Conservation (phyloP, 2,797 vertebrate species). For the Coilia nasus region DNA sequence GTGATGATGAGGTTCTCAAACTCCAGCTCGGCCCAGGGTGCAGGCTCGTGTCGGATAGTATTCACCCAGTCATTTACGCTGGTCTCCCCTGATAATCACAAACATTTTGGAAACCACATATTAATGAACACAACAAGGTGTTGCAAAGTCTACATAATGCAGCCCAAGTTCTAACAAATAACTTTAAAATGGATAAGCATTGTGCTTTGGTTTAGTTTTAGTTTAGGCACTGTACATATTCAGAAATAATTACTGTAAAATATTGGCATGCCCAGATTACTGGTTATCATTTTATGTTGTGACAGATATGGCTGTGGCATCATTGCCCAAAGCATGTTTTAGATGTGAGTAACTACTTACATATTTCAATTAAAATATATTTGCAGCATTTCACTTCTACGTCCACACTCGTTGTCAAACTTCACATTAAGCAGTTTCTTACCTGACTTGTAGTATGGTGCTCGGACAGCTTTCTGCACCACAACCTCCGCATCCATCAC, state of each 20-base stretch:
- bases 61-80: constrained; percentile 55
- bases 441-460: constrained; percentile 88
- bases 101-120: background rate
- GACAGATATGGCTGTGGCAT: too few species aligned
- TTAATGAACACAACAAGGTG: background rate
- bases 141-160: background rate
- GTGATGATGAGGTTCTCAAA: constrained; percentile 86
- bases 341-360: too few species aligned
- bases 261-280: too few species aligned
- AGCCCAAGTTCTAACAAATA: background rate
- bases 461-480: constrained; percentile 76
- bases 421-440: constrained; percentile 49
- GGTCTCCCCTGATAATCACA: constrained; percentile 49
- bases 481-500: constrained; percentile 67
- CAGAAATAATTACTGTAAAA: too few species aligned
- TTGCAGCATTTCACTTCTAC: too few species aligned
- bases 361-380: too few species aligned
- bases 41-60: constrained; percentile 62
- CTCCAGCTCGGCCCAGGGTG: constrained; percentile 89
- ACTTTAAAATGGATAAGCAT: background rate
- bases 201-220: too few species aligned
- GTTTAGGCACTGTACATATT: too few species aligned
- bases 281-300: too few species aligned
- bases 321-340: too few species aligned
- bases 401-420: too few species aligned